These are phyloP conservation scores for human DNA, from an alignment of 2,113 vertebrate species.

Conservation along the genomic window DNA sequence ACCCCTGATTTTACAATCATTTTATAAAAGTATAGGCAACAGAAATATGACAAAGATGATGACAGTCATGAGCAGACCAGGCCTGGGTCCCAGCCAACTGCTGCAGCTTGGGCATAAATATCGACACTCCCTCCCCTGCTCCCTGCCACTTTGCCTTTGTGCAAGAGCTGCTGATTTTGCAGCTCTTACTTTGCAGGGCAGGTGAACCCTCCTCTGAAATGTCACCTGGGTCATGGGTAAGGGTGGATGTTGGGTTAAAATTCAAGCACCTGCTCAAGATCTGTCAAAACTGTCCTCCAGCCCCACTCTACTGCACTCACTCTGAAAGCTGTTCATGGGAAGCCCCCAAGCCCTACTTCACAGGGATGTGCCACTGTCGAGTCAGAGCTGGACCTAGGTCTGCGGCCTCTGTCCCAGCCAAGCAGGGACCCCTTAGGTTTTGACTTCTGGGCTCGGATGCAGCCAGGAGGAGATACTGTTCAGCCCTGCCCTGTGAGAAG, in stretches of 20 bases:
- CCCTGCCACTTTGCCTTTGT: background rate
- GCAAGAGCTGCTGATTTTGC: background rate
- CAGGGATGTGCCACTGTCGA: no score
- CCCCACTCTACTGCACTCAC: no score
- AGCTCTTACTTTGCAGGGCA: no score
- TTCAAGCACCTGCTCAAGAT: background rate
- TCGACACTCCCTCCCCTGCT: rapidly evolving
- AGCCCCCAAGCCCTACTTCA: no score
- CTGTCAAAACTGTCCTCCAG: background rate
- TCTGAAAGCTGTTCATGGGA: no score
- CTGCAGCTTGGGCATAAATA: background rate
- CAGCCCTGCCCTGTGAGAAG: background rate
- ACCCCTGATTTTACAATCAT: background rate
- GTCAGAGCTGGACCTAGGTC: background rate
- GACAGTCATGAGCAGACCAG: background rate
- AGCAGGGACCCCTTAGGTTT: background rate
- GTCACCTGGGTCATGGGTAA: background rate
- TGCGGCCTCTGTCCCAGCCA: background rate
- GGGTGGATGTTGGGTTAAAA: background rate
- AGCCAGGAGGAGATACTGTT: background rate
- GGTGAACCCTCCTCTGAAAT: background rate
- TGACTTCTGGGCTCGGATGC: background rate
- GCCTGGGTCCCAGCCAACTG: no score
- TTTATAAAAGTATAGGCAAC: background rate
- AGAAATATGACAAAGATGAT: background rate